A percentile compares a stretch with the other conserved stretches of the same genome.
These are phyloP conservation scores for Gorsachius magnificus DNA, from an alignment of 2,797 vertebrate species.

Conservation along the genomic window DNA sequence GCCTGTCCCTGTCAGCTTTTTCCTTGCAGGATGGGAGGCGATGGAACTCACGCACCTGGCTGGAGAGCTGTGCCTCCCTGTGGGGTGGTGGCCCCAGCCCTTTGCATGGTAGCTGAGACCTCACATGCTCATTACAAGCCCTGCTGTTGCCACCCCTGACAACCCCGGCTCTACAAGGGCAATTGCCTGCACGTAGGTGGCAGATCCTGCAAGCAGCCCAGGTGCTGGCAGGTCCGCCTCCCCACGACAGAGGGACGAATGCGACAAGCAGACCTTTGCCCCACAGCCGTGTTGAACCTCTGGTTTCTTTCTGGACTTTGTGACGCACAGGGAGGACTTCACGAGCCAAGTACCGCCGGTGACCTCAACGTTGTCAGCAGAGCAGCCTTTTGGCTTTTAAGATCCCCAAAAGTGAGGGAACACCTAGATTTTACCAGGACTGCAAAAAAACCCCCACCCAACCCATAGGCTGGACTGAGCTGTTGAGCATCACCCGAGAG, in stretches of 20 bases:
- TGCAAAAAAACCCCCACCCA: neutral
- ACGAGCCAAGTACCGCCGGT: fast-evolving
- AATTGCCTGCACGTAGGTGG: fast-evolving
- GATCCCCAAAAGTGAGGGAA: neutral
- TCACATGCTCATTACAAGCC: neutral
- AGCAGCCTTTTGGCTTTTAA: neutral
- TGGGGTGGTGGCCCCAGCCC: neutral
- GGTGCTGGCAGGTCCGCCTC: neutral
- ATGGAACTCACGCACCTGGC: fast-evolving
- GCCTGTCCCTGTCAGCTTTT: too few relatives aligned
- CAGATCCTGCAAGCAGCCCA: neutral
- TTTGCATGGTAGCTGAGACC: neutral
- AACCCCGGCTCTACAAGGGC: too few relatives aligned
- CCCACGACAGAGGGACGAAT: neutral
- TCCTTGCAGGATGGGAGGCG: neutral
- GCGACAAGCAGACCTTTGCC: neutral
- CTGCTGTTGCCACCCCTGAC: neutral
- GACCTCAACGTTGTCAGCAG: neutral
- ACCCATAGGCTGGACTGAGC: neutral
- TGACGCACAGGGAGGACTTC: neutral
- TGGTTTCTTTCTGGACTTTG: neutral
- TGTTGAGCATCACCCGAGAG: fast-evolving
- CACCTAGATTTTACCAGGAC: neutral
- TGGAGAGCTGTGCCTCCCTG: neutral
- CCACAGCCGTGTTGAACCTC: neutral